A percentile compares a stretch with the other conserved stretches of the same genome.
Conservation (phyloP, 1,140 invertebrate species). For the Hyles vespertilio region DNA sequence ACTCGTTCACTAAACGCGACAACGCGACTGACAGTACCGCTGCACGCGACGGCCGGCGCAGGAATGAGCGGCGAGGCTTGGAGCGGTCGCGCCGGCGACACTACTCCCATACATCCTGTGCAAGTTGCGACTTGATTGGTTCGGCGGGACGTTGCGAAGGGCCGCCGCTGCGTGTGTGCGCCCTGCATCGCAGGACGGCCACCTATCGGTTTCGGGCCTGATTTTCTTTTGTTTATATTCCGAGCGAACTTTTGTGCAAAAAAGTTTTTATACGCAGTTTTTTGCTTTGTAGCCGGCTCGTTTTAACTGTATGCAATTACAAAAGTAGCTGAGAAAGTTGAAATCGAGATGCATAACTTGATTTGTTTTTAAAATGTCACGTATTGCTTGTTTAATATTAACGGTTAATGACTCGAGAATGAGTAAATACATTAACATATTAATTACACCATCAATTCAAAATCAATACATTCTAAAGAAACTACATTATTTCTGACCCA, state of each 20-base stretch:
- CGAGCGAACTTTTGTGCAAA: not conserved
- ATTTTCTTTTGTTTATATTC: slow-evolving; percentile 56
- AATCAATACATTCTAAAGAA: too few relatives aligned
- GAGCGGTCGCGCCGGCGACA: slow-evolving; percentile 25
- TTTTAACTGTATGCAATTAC: not conserved
- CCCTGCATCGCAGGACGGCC: slow-evolving; percentile 21
- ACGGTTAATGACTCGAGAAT: too few relatives aligned
- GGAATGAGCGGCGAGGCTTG: slow-evolving; percentile 39
- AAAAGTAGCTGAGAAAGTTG: too few relatives aligned
- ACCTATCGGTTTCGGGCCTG: slow-evolving; percentile 36
- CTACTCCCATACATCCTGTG: slow-evolving; percentile 39
- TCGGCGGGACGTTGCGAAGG: slow-evolving; percentile 18
- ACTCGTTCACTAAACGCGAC: slow-evolving; percentile 55
- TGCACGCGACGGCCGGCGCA: slow-evolving; percentile 40
- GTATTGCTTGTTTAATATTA: too few relatives aligned
- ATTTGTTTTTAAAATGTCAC: too few relatives aligned
- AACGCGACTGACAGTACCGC: slow-evolving; percentile 44
- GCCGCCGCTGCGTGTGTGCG: slow-evolving; percentile 27
- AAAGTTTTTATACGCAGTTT: too few relatives aligned
- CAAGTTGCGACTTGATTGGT: slow-evolving; percentile 52
- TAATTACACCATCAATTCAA: too few relatives aligned
- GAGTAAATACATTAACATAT: too few relatives aligned
- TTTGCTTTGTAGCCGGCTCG: not conserved
- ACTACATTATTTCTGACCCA: too few relatives aligned
- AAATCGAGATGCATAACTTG: too few relatives aligned